Evolutionary conservation across 92 coral and sea anemone genomes (phyloP).

Genomic region (Epizoanthus ramosus): DNA sequence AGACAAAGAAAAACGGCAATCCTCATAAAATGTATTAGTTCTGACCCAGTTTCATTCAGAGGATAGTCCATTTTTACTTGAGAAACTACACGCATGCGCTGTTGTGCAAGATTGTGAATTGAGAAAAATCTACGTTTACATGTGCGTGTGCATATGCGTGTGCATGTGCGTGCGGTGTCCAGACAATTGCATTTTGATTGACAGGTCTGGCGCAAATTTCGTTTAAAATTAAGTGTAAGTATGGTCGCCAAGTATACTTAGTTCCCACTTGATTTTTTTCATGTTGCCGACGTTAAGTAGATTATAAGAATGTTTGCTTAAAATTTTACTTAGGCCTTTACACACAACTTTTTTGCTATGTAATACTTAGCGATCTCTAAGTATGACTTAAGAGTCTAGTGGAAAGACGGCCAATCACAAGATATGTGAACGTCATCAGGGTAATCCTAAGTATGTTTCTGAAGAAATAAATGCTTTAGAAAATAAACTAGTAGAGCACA

Average conservation of each 20-base stretch:
- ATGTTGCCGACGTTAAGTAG: slow-evolving; percentile 51
- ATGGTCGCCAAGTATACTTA: slow-evolving; percentile 44
- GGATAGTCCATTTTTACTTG: slow-evolving; percentile 25
- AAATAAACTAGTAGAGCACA: too few relatives aligned
- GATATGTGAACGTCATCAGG: too few relatives aligned
- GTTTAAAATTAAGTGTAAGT: slow-evolving; percentile 35
- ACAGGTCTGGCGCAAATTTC: slow-evolving; percentile 24
- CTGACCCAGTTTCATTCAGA: slow-evolving; percentile 9
- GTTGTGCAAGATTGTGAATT: slow-evolving; percentile 39
- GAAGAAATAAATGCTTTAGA: too few relatives aligned
- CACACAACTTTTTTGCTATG: too few relatives aligned
- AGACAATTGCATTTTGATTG: slow-evolving; percentile 33
- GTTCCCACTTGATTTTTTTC: slow-evolving; percentile 49
- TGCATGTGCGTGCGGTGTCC: slow-evolving; percentile 21
- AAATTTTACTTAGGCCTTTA: too few relatives aligned
- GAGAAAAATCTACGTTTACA: slow-evolving; percentile 35
- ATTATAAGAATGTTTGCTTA: slow-evolving; percentile 25
- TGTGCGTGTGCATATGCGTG: too few relatives aligned
- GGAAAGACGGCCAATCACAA: too few relatives aligned
- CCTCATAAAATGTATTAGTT: slow-evolving; percentile 23
- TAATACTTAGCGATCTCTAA: too few relatives aligned
- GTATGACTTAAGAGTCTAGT: too few relatives aligned
- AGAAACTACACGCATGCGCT: slow-evolving; percentile 1
- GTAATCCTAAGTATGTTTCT: too few relatives aligned
- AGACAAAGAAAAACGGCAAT: slow-evolving; percentile 28